Evolutionary conservation across 1,140 invertebrate species (phyloP).

Genomic region (Heterodera schachtii): DNA sequence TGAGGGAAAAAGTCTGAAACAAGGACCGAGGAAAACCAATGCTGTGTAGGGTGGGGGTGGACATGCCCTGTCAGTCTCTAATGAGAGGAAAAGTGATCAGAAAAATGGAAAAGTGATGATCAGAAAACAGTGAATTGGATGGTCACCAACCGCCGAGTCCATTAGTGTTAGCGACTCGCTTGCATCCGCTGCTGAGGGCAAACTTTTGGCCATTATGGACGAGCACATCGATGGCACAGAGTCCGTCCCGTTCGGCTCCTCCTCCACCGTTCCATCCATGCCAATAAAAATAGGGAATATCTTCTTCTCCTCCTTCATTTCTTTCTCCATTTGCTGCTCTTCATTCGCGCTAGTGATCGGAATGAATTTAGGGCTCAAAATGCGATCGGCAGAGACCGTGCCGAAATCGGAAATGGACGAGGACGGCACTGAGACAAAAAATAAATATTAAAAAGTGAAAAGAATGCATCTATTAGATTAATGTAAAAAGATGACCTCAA

Average conservation of each 20-base stretch:
- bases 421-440: no score
- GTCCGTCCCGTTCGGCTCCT: not conserved
- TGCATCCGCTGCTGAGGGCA: conserved; percentile 9
- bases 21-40: not conserved
- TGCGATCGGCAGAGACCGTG: no score
- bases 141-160: not conserved
- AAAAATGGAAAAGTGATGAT: not conserved
- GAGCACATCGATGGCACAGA: conserved; percentile 8
- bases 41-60: not conserved
- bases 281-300: conserved; percentile 64
- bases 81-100: no score
- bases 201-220: conserved; percentile 22
- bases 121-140: not conserved
- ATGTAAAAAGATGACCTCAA: no score
- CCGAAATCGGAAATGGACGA: no score
- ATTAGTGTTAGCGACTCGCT: not conserved
- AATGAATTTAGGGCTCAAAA: no score
- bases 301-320: conserved; percentile 26
- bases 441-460: no score
- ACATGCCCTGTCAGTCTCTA: not conserved
- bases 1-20: no score
- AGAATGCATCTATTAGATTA: no score
- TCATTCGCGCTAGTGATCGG: no score
- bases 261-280: conserved; percentile 30
- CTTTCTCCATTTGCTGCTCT: not conserved